These are phyloP conservation scores for Limenitis camilla DNA, from an alignment of 2,888 invertebrate species.

Conservation along the genomic window DNA sequence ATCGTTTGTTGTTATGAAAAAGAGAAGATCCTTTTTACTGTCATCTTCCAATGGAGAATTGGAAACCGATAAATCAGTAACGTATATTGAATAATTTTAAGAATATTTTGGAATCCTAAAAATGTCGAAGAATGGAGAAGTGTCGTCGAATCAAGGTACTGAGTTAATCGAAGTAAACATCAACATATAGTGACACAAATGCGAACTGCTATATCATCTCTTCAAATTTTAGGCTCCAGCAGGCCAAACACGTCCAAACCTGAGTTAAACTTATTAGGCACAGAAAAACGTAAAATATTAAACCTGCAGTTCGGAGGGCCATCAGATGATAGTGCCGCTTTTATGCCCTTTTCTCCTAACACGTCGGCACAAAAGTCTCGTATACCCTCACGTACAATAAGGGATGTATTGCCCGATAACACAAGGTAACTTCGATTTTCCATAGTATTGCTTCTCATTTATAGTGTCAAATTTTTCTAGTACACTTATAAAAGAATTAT, in stretches of 20 bases:
- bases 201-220: neutral
- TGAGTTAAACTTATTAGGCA: slow-evolving; percentile 59
- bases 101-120: slow-evolving; percentile 27
- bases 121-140: slow-evolving; percentile 84
- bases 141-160: slow-evolving; percentile 78
- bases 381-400: slow-evolving; percentile 58
- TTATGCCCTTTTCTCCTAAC: slow-evolving; percentile 65
- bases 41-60: slow-evolving; percentile 58
- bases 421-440: slow-evolving; percentile 44
- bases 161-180: slow-evolving; percentile 13
- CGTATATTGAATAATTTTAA: slow-evolving; percentile 44
- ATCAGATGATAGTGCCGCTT: slow-evolving; percentile 63
- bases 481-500: neutral
- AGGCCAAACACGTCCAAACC: slow-evolving; percentile 62
- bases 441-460: neutral
- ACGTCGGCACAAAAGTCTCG: slow-evolving; percentile 47
- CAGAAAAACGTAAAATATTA: slow-evolving; percentile 75
- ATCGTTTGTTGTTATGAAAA: slow-evolving; percentile 38
- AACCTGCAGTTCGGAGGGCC: slow-evolving; percentile 73
- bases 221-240: slow-evolving; percentile 52
- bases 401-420: slow-evolving; percentile 67
- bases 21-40: slow-evolving; percentile 37
- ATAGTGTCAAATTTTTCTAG: neutral
- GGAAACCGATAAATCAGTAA: slow-evolving; percentile 40
- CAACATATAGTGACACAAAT: neutral